Conservation (phyloP, 2,888 invertebrate genomes). For the Trimorus sp. region DNA sequence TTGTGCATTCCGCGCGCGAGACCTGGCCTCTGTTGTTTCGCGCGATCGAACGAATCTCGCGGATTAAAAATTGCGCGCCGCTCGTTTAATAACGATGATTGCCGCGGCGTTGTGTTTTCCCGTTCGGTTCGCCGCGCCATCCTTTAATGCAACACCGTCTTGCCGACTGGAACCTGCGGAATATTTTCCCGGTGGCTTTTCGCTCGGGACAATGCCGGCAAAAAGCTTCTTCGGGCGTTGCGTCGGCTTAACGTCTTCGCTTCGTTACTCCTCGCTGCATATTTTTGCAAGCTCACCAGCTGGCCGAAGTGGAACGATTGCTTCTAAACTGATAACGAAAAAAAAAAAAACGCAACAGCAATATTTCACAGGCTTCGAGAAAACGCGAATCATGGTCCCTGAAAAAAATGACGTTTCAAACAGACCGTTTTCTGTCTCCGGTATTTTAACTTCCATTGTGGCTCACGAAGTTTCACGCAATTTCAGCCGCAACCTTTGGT, state of each 20-base stretch:
- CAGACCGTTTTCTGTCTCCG: too few relatives aligned
- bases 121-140: conserved; percentile 17
- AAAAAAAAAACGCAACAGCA: background rate
- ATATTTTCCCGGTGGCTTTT: conserved; percentile 54
- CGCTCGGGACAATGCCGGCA: conserved; percentile 42
- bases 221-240: conserved; percentile 47
- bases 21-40: conserved; percentile 33
- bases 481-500: conserved; percentile 25
- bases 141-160: conserved; percentile 45
- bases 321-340: conserved; percentile 33
- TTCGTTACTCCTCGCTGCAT: conserved; percentile 56
- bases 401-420: conserved; percentile 29
- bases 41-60: conserved; percentile 25
- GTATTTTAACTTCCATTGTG: conserved; percentile 4
- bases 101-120: conserved; percentile 18
- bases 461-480: conserved; percentile 17
- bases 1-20: conserved; percentile 22
- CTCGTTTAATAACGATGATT: conserved; percentile 21
- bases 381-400: background rate
- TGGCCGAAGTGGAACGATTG: conserved; percentile 50
- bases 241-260: conserved; percentile 40
- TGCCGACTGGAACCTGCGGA: conserved; percentile 35
- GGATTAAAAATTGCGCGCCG: conserved; percentile 7
- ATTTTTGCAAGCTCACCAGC: conserved; percentile 61
- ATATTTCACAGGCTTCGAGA: too few relatives aligned